Evolutionary conservation across 2,888 invertebrate species (phyloP).

Genomic region (Chymomyza procnemis): DNA sequence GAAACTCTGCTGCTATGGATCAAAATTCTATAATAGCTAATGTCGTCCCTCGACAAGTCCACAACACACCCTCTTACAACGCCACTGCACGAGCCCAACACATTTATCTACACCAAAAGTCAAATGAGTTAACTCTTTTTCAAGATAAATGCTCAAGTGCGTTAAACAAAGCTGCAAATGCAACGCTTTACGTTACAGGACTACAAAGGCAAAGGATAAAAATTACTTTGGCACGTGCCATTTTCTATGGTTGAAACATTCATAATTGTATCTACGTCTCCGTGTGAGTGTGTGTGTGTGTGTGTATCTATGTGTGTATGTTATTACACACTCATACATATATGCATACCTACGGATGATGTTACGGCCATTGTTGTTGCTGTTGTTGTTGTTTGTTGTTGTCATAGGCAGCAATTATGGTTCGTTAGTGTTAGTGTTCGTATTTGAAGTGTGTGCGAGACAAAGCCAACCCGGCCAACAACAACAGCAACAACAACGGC

Average conservation of each 20-base stretch:
- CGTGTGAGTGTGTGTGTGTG: neutral
- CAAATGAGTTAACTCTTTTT: neutral
- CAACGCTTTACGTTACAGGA: neutral
- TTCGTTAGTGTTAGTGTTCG: slow-evolving; percentile 65
- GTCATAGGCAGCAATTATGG: slow-evolving; percentile 72
- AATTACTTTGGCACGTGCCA: slow-evolving; percentile 3
- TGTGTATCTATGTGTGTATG: neutral
- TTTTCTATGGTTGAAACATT: slow-evolving; percentile 1
- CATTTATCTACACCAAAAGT: neutral
- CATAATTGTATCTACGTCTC: neutral
- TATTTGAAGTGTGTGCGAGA: slow-evolving; percentile 67
- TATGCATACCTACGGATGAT: neutral
- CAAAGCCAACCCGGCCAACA: slow-evolving; percentile 43
- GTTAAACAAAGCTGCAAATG: neutral
- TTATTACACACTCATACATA: too few species aligned
- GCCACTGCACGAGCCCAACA: neutral
- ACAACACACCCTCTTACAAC: neutral
- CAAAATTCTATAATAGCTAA: too few species aligned
- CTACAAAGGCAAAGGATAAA: neutral
- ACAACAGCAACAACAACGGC: slow-evolving; percentile 19
- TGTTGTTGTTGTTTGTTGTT: slow-evolving; percentile 29
- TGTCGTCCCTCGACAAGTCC: too few species aligned
- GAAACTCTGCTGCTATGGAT: too few species aligned
- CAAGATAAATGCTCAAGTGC: neutral
- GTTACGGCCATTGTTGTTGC: slow-evolving; percentile 22